Base-by-base conservation (phyloP, 2,888 invertebrate species). In the Minunthozetes semirufus region DNA sequence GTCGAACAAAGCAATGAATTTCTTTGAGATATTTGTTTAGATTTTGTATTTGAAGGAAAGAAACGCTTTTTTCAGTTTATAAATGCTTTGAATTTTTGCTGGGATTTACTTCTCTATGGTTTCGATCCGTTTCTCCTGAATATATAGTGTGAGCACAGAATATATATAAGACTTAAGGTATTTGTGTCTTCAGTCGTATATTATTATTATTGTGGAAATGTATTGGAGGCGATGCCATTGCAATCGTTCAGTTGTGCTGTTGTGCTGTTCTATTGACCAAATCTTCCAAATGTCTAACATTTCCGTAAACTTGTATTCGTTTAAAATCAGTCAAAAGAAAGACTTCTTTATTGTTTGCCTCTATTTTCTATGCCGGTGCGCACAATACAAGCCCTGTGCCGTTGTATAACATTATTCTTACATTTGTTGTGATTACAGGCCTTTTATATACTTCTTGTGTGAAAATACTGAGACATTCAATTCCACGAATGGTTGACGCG, bases 401-500 rank as follows among this genome's bases (percentile, higher is more conserved):
- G 5, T 50, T 50, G 50, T 50, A 50, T 50, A 19, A 50, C 50
- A 50, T 50, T 50, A 50, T 50, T 50, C 50, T 9, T 19, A 50
- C n/a, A 66, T 66, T 59, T 17, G 17, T 59, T n/a, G 8, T 61
- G 19, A 68, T 68, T 38, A 42, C 68, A 68, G 68, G 68, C 22
- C 46, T 22, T 68, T 68, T 68, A 68, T 68, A 68, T 46, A 68
- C 42, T 22, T 38, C 22, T 22, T 38, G 42, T 68, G 68, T 75
- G n/a, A 71, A 75, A 50, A 75, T 75, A 25, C n/a, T 72, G 5
- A 38, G 59, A 11, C 61, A 72, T 27, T 75, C 75, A 25, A 75
- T 75, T 9, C 75, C 75, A 19, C 71, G 59, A 27, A 71, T 71
- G 71, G 71, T 75, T 56, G 75, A 75, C 53, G 75, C 71, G n/a